Conservation (phyloP, 2,113 vertebrate species). For the Corythornis vintsioides region DNA sequence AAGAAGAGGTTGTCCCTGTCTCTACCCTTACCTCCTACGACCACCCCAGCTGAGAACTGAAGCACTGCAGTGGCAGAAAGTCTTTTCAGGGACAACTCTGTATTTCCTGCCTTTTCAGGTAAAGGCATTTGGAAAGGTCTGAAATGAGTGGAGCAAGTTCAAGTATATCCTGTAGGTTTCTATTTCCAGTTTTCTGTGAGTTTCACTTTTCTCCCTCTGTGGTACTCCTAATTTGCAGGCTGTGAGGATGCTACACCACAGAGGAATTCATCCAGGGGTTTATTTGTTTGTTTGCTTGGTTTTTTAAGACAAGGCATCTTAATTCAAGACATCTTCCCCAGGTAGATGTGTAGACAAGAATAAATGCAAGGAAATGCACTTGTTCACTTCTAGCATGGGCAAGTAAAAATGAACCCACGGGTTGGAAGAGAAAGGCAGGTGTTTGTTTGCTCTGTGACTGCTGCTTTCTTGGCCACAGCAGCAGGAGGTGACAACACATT, state of each 20-base stretch:
- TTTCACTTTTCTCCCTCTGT: not conserved
- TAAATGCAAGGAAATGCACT: not conserved
- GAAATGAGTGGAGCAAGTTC: not conserved
- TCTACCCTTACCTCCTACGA: not conserved
- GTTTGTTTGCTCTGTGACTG: not conserved
- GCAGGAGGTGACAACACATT: not conserved
- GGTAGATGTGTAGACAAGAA: not conserved
- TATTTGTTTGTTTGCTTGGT: not conserved
- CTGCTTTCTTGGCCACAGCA: not conserved
- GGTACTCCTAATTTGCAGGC: not conserved
- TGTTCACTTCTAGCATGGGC: not conserved
- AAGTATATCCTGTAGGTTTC: not conserved
- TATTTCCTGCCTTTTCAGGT: not conserved
- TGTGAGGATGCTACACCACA: not conserved
- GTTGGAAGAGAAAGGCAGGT: not conserved
- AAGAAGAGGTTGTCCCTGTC: not conserved
- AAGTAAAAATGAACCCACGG: not conserved
- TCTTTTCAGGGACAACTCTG: not conserved
- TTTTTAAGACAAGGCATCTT: not conserved
- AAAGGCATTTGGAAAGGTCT: not conserved
- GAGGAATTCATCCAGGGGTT: not conserved
- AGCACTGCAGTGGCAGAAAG: not conserved
- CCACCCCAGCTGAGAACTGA: not conserved
- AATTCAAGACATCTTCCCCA: not conserved
- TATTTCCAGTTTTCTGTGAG: not conserved